Evolutionary conservation across 2,888 invertebrate genomes (phyloP).

Genomic region (Lottia gigantea): DNA sequence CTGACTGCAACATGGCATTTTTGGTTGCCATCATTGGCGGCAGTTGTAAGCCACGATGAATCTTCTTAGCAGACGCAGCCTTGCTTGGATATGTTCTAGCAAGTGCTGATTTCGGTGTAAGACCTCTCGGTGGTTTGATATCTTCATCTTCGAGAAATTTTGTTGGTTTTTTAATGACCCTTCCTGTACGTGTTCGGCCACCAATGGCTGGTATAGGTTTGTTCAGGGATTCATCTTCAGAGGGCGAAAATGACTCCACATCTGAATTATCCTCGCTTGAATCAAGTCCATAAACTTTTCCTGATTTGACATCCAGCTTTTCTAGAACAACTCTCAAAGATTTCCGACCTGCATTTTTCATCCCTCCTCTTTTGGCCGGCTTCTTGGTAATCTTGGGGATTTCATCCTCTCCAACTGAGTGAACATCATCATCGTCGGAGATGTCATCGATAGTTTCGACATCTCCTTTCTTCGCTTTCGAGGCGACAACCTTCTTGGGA

Average conservation of each 20-base stretch:
- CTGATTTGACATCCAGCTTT: background rate
- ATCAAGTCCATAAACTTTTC: background rate
- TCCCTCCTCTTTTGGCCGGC: too few relatives aligned
- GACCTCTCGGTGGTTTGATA: background rate
- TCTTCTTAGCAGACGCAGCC: background rate
- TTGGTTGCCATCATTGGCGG: background rate
- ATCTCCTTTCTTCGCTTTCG: too few relatives aligned
- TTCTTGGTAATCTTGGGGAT: too few relatives aligned
- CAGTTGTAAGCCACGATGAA: background rate
- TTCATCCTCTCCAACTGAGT: too few relatives aligned
- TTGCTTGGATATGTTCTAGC: background rate
- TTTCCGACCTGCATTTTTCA: too few relatives aligned
- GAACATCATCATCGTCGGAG: too few relatives aligned
- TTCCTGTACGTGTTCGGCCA: background rate
- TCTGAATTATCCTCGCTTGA: background rate
- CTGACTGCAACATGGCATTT: background rate
- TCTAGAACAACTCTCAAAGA: background rate
- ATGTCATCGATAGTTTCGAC: too few relatives aligned
- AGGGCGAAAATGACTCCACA: background rate
- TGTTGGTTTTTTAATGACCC: background rate
- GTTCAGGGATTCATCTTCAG: background rate
- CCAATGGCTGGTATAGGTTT: background rate
- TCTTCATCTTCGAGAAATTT: background rate
- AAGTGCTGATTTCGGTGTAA: background rate
- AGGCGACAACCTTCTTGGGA: too few relatives aligned